phyloP scores from a whole-genome alignment of 1,140 invertebrate genomes.

The Papilio aristodemus region DNA sequence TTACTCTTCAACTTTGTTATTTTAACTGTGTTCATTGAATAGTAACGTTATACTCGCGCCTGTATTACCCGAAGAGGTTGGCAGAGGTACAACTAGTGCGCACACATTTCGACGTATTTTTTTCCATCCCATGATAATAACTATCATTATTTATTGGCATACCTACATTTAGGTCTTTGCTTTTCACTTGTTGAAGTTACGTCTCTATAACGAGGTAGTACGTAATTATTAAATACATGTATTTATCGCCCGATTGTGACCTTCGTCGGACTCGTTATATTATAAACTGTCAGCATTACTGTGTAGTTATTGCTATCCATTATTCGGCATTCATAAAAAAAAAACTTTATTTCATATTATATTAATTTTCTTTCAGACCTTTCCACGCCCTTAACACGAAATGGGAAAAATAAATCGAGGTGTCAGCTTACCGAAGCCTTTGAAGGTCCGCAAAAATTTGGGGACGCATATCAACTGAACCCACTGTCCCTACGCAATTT shows the following conservation, averaged over 20 bases:
- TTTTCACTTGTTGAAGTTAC: no score
- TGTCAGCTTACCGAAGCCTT: conserved; percentile 51
- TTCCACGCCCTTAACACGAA: conserved; percentile 30
- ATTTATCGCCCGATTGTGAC: no score
- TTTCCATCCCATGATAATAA: neutral
- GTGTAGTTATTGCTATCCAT: no score
- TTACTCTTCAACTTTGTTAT: neutral
- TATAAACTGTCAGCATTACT: no score
- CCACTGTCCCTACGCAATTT: conserved; percentile 19
- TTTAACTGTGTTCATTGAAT: neutral
- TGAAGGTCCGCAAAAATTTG: conserved; percentile 42
- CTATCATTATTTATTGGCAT: neutral
- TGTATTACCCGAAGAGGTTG: no score
- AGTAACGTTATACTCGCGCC: no score
- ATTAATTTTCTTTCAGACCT: conserved; percentile 22
- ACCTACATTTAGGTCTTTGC: no score
- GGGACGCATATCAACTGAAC: conserved; percentile 18
- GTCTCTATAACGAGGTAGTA: no score
- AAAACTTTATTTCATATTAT: neutral
- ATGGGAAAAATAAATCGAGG: conserved; percentile 45
- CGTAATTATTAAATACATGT: no score
- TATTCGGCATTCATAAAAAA: neutral
- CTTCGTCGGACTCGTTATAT: no score
- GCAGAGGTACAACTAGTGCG: no score
- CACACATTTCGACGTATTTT: no score